phyloP scores from a whole-genome alignment of 2,888 invertebrate genomes.

The Temnothorax ravouxi region DNA sequence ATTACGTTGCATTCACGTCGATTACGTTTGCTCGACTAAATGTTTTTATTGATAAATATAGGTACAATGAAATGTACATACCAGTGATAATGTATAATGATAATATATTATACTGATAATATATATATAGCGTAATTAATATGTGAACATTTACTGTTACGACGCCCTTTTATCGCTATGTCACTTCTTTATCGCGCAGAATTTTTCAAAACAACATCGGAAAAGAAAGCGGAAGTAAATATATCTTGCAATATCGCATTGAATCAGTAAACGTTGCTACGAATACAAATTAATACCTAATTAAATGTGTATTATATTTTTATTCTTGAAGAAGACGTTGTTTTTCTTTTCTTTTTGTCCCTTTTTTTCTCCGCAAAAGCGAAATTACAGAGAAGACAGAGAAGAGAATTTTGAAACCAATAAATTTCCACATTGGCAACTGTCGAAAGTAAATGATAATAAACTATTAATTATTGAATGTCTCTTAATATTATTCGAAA shows the following conservation, averaged over 20 bases:
- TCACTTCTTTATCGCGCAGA: not conserved
- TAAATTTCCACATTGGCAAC: not conserved
- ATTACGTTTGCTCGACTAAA: not conserved
- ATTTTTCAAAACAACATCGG: not conserved
- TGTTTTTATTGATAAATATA: not conserved
- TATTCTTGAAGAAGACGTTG: not conserved
- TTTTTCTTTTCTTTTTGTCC: not conserved
- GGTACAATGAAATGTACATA: not conserved
- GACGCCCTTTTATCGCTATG: not conserved
- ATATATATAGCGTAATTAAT: not conserved
- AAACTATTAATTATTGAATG: not conserved
- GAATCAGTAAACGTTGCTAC: not conserved
- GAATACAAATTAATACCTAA: not conserved
- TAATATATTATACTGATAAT: not conserved
- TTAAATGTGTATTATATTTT: not conserved
- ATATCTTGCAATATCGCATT: not conserved
- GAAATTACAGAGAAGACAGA: not conserved
- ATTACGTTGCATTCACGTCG: constrained; percentile 18
- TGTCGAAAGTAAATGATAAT: not conserved
- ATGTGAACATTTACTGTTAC: not conserved
- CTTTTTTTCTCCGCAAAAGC: not conserved
- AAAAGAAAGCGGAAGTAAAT: not conserved
- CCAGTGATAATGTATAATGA: not conserved
- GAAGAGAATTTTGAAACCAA: not conserved
- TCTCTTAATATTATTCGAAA: not conserved